Evolutionary conservation across 1,140 invertebrate genomes (phyloP), one percentile per base, ranked within the genome.

Genomic region (Calosoma granatense): DNA sequence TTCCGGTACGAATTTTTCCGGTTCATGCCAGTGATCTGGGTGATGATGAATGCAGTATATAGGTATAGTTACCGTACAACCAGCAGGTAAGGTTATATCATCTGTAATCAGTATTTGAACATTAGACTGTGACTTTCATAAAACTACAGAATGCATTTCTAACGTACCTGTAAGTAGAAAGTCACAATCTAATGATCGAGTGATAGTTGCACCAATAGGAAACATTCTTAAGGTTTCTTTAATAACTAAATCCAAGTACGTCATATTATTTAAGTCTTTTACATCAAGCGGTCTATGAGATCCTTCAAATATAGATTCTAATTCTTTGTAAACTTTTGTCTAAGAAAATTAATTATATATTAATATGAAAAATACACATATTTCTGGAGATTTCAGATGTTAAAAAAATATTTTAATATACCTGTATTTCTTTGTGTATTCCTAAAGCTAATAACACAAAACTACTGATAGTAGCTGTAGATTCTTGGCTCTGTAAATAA

Each of bases 221-320:
- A 54, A 20, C 51, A 58, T 1, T 47, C 57, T 2, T 17, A 54
- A 30, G n/a, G 56, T 26, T 21, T 57, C 56, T 3, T 53, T 39
- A 12, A 57, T 57, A 11, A 26, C 56, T 15, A 30, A 41, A 22
- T 58, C 57, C 14, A 58, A 26, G 51, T 58, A 58, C 20, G 47
- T 23, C 23, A 58, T 17, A n/a, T 51, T 21, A 15, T 21, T 54
- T 58, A 58, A 47, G 22, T 58, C 53, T 20, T 54, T 41, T 3
- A 21, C 4, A n/a, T 22, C 41, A 39, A 53, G 1, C 12, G 39
- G 14, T 39, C 51, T 54, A 12, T 57, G 17, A 30, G 26, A 30
- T 6, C 14, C 14, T 30, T 14, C 26, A 14, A 30, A 30, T 30
- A 30, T 30, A 14, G 4, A 6, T 6, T 30, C 26, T 6, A 30